A percentile compares a stretch with the other conserved stretches of the same genome.
Conservation (phyloP, 2,113 vertebrate species). For the Anolis carolinensis region DNA sequence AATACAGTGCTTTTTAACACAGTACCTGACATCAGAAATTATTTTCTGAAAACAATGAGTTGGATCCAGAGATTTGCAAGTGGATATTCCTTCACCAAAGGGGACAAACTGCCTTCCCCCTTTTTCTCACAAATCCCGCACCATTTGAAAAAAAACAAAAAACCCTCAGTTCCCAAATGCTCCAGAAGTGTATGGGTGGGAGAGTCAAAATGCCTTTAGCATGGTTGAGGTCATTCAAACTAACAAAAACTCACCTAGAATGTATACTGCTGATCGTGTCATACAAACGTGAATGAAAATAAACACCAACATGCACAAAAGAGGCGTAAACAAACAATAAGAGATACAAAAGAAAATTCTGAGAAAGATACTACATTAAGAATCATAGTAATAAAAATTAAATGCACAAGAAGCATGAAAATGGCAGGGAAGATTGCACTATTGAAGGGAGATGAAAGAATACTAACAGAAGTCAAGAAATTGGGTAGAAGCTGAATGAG, state of each 20-base stretch:
- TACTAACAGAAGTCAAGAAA: too few species aligned
- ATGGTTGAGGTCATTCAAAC: too few species aligned
- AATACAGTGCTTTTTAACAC: neutral
- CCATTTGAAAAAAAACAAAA: too few species aligned
- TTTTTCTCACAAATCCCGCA: neutral
- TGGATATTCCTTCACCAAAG: neutral
- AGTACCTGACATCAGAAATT: neutral
- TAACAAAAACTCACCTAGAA: too few species aligned
- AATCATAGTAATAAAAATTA: neutral
- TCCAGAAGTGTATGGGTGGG: neutral
- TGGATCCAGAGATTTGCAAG: neutral
- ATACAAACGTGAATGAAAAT: neutral
- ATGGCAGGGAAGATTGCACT: too few species aligned
- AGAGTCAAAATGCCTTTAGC: neutral
- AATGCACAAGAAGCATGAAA: too few species aligned
- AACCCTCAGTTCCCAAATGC: neutral
- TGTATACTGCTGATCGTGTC: too few species aligned
- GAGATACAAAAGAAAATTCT: neutral
- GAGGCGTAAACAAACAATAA: neutral
- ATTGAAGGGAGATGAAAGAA: too few species aligned
- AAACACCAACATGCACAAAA: neutral
- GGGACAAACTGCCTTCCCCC: neutral
- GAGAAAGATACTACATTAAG: neutral
- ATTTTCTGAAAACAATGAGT: neutral
- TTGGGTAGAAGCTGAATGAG: too few species aligned